A percentile compares a stretch with the other conserved stretches of the same genome.
These are phyloP conservation scores for Pantherophis guttatus DNA, from an alignment of 2,113 vertebrate genomes.

Conservation along the genomic window DNA sequence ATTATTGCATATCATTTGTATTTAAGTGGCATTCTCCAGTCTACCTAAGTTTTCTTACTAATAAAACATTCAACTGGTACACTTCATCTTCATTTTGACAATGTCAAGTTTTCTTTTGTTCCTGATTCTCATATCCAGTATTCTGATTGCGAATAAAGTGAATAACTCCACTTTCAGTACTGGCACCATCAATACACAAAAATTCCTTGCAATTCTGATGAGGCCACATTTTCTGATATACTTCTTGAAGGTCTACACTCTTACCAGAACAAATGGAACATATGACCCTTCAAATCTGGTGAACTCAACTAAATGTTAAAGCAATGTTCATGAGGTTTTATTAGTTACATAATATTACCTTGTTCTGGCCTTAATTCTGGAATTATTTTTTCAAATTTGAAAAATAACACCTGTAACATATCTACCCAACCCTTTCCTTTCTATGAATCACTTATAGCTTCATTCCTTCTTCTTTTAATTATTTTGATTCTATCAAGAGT, in stretches of 20 bases:
- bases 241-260: neutral
- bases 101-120: neutral
- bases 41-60: neutral
- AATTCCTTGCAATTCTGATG: neutral
- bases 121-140: neutral
- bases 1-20: neutral
- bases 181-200: neutral
- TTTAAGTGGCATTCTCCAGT: neutral
- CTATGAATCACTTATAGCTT: neutral
- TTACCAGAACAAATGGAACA: neutral
- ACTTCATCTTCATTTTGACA: neutral
- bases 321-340: neutral
- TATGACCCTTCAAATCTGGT: neutral
- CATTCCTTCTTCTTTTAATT: neutral
- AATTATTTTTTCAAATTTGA: neutral
- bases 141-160: neutral
- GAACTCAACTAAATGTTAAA: neutral
- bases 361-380: neutral
- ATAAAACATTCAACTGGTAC: neutral
- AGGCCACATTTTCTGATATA: neutral
- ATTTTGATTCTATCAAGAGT: neutral
- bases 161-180: neutral
- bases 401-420: neutral
- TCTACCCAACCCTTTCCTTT: neutral
- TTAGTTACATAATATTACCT: neutral